These are phyloP conservation scores for Andrena flavipes DNA, from an alignment of 2,888 invertebrate species.

Conservation along the genomic window DNA sequence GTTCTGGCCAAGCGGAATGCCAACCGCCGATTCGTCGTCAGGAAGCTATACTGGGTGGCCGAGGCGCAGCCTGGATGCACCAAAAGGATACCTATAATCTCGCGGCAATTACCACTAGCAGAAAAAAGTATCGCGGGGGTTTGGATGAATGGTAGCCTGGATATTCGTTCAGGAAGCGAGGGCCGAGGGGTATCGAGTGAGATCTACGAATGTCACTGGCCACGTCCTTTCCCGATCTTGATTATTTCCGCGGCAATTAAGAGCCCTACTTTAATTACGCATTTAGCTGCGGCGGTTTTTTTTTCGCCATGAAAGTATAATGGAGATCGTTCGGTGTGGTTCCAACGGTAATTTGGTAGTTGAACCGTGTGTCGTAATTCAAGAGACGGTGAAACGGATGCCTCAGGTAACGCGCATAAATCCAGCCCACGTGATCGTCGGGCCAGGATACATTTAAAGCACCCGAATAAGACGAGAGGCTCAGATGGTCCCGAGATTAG, in stretches of 20 bases:
- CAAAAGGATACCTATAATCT: conserved; percentile 65
- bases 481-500: conserved; percentile 79
- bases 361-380: conserved; percentile 21
- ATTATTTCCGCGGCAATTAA: too few species aligned
- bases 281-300: too few species aligned
- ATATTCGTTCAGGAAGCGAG: conserved; percentile 57
- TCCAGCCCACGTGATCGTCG: conserved; percentile 44
- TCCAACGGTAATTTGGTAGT: conserved; percentile 25
- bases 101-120: conserved; percentile 53
- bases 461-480: conserved; percentile 74
- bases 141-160: conserved; percentile 53
- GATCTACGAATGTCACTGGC: not conserved
- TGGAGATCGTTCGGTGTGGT: conserved; percentile 21
- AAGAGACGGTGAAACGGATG: conserved; percentile 33
- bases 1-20: conserved; percentile 67
- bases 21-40: conserved; percentile 73
- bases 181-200: conserved; percentile 13
- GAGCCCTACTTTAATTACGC: too few species aligned
- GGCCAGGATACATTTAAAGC: conserved; percentile 66
- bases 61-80: conserved; percentile 38
- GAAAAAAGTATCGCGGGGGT: conserved; percentile 53
- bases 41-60: conserved; percentile 67
- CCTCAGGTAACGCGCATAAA: conserved; percentile 42
- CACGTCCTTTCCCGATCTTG: conserved; percentile 20
- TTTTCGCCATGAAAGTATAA: not conserved